phyloP scores from a whole-genome alignment of 1,140 invertebrate genomes.

The Zaprionus inermis region DNA sequence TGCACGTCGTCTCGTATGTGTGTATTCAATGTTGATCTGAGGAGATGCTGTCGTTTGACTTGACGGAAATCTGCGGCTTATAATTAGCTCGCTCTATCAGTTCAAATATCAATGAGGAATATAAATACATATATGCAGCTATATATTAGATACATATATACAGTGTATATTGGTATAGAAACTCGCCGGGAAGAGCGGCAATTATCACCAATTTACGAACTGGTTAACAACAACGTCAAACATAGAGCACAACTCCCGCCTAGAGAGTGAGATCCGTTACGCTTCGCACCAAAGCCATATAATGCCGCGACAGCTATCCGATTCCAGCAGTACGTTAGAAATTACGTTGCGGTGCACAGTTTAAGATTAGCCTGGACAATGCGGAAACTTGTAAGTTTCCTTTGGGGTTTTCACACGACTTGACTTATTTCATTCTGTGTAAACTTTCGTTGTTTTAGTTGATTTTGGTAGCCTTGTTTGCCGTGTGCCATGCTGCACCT shows the following conservation, averaged over 20 bases:
- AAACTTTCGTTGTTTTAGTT: slow-evolving; percentile 35
- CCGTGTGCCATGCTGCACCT: slow-evolving; percentile 51
- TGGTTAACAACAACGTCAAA: slow-evolving; percentile 65
- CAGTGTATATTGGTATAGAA: slow-evolving; percentile 33
- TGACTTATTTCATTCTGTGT: slow-evolving; percentile 5
- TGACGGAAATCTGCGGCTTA: slow-evolving; percentile 55
- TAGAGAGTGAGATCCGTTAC: slow-evolving; percentile 14
- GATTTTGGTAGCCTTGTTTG: slow-evolving; percentile 53
- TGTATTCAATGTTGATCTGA: slow-evolving; percentile 6
- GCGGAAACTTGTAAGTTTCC: slow-evolving; percentile 59
- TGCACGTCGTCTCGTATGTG: neutral
- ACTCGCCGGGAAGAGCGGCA: slow-evolving; percentile 28
- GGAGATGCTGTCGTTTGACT: slow-evolving; percentile 48
- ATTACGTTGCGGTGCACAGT: slow-evolving; percentile 11
- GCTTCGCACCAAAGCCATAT: slow-evolving; percentile 39
- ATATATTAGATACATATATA: slow-evolving; percentile 43
- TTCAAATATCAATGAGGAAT: slow-evolving; percentile 49
- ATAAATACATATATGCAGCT: slow-evolving; percentile 50
- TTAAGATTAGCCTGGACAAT: slow-evolving; percentile 32
- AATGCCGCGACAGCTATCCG: slow-evolving; percentile 33
- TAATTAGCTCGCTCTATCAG: slow-evolving; percentile 61
- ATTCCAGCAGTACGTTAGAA: slow-evolving; percentile 24
- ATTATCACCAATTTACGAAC: slow-evolving; percentile 77
- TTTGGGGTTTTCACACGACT: neutral
- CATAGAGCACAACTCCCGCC: slow-evolving; percentile 21